Evolutionary conservation across 2,113 vertebrate genomes (phyloP).

Genomic region (Oceanodroma tethys): DNA sequence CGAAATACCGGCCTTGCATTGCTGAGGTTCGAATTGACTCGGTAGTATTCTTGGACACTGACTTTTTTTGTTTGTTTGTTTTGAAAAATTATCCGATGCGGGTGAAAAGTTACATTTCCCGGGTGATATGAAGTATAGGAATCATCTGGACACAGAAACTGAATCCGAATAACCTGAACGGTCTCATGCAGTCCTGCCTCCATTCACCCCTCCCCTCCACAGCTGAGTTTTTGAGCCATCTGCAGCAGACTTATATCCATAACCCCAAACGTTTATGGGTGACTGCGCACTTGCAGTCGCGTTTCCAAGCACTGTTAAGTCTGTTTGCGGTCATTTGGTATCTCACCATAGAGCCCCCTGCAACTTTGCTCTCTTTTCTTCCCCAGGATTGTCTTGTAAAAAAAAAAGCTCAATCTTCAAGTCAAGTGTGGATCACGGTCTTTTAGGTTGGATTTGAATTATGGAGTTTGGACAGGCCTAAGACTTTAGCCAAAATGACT

Average conservation of each 20-base stretch:
- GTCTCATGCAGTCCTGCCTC: not conserved
- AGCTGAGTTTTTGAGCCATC: too few relatives aligned
- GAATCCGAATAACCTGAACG: fast-evolving
- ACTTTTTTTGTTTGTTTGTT: not conserved
- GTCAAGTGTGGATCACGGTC: not conserved
- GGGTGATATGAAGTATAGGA: fast-evolving
- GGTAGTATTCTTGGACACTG: fast-evolving
- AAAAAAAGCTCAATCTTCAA: fast-evolving
- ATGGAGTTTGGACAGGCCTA: not conserved
- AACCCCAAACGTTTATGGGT: not conserved
- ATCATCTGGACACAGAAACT: not conserved
- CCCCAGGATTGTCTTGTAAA: too few relatives aligned
- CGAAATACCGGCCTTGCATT: fast-evolving
- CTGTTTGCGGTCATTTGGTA: not conserved
- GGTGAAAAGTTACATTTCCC: not conserved
- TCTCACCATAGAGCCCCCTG: not conserved
- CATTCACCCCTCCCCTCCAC: not conserved
- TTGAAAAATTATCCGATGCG: not conserved
- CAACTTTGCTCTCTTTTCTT: not conserved
- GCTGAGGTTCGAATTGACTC: fast-evolving
- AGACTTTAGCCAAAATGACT: not conserved
- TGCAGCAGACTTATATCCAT: not conserved
- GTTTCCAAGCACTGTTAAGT: not conserved
- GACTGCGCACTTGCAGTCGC: not conserved
- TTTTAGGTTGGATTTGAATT: not conserved